Base-by-base conservation (phyloP, 2,888 invertebrate species). In the Patella pellucida region DNA sequence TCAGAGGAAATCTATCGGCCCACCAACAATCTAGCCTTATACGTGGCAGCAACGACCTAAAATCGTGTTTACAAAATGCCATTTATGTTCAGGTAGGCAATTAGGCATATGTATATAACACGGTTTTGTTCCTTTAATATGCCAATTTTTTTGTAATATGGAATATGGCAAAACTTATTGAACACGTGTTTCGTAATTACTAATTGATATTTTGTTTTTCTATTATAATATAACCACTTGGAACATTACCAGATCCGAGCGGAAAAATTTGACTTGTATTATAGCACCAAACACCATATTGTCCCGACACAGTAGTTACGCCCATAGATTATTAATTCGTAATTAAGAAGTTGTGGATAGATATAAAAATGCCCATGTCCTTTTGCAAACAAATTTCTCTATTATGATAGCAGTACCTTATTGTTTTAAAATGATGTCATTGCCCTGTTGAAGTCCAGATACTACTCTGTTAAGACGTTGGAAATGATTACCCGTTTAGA, bases 21-120 rank as follows among this genome's bases (percentile, higher is more conserved):
- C 92, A 92, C 1, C 92, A 97, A 84, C 98, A 98, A 91, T 93
- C 93, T 81, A 92, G 93, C 62, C 94, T 95, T 78, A 95, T 98
- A 79, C 94, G 94, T 94, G 95, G 95, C 12, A 93, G 94, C 0
- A 93, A 93, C 1, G 94, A 93, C 83, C 90, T 98, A 72, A 93
- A 93, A 62, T 94, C 94, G 52, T 94, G 95, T 52, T 93, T 95
- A 0, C 94, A 94, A 86, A 95, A 93, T 79, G 95, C 97, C 0
- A 92, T 95, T 74, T 94, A 97, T 83, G 93, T 97, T 56, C 91
- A 92, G 85, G 91, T 90, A 77, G 78, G 79, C 91, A 92, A 85
- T 91, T 90, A 77, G 78, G 79, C 62, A 72, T 11, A n/a, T 12
- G n/a, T 11, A n/a, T 14, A 62, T 11, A 16, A 31, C 3, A 41